Base-by-base conservation (phyloP, 2,113 vertebrate species). In the Lophura nycthemera region DNA sequence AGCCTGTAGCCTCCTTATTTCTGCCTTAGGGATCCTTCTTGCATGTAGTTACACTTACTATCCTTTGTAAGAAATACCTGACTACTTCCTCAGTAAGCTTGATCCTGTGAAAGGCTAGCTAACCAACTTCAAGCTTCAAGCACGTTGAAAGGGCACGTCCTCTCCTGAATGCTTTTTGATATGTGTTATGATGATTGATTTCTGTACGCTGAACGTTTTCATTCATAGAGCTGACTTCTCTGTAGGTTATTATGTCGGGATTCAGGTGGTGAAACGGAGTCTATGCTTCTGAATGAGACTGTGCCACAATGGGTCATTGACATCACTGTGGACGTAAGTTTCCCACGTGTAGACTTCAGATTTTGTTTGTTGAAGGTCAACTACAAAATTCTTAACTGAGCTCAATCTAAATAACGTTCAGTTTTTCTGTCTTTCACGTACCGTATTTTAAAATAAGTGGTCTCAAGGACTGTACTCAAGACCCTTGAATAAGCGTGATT, bases 251-350 rank as follows among this genome's bases (percentile, higher is more conserved):
- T 99, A 9, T 99, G 99, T 97, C 98, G 99, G 89, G 99, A 99
- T 91, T 99, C 99, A 4, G 99, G 99, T 3, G 99, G 99, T 60
- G 99, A 99, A 97, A 99, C 99, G 0, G 99, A 99, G 93, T 99
- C 99, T 17, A 99, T 99, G 99, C 98, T 99, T 82, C 98, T 99
- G 32, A 99, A 99, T 64, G 99, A 99, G 97, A 99, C 99, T 0
- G 99, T 99, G 92, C 99, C 99, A 36, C 99, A 99, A 93, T 99
- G 99, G 99, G 99, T 99, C 11, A 99, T 99, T 79, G 99, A 99
- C 97, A 99, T 99, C 97, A 99, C 99, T 92, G 99, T 99, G 96
- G 99, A 99, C 96, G 99, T 99, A 96, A 99, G 99, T 98, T 90
- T 42, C 85, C 20, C 6, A 0, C 22, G 3, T 11, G 6, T 6